These are phyloP conservation scores for Coregonus suidteri DNA, from an alignment of 2,797 vertebrate species.

Conservation along the genomic window DNA sequence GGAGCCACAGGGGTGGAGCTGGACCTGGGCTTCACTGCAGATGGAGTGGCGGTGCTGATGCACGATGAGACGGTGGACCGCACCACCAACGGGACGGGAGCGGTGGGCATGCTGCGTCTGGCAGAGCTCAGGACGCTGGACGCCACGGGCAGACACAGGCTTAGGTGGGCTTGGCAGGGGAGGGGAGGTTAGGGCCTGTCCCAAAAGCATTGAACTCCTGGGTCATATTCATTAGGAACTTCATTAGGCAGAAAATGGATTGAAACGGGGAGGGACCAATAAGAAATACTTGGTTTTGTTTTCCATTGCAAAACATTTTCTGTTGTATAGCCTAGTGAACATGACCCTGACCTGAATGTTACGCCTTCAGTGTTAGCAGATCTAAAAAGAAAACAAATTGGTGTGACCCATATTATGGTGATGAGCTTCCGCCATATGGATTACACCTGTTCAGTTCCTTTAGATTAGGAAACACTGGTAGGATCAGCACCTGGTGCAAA, in stretches of 20 bases:
- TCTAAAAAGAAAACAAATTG: not conserved
- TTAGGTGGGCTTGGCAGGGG: constrained; percentile 77
- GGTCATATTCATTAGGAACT: not conserved
- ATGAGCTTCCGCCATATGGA: not conserved
- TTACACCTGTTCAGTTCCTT: no score
- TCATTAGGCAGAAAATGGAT: not conserved
- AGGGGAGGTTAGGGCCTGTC: constrained; percentile 77
- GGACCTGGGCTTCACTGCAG: constrained; percentile 88
- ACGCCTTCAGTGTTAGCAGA: not conserved
- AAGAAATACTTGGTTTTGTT: not conserved
- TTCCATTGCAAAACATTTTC: not conserved
- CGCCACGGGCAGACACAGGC: constrained; percentile 84
- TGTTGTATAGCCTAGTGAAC: not conserved
- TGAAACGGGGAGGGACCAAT: not conserved
- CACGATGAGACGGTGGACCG: constrained; percentile 91
- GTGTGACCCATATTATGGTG: not conserved
- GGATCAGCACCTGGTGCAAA: not conserved
- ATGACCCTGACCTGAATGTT: not conserved
- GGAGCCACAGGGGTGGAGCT: constrained; percentile 87
- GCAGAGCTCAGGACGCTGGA: constrained; percentile 84
- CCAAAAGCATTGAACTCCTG: constrained; percentile 14
- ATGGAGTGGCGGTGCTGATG: constrained; percentile 88
- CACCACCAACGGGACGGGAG: constrained; percentile 88
- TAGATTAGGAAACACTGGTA: not conserved
- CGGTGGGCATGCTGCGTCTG: constrained; percentile 78